These are phyloP conservation scores for Drosophila lacicola DNA, from an alignment of 2,888 invertebrate species.

Conservation along the genomic window DNA sequence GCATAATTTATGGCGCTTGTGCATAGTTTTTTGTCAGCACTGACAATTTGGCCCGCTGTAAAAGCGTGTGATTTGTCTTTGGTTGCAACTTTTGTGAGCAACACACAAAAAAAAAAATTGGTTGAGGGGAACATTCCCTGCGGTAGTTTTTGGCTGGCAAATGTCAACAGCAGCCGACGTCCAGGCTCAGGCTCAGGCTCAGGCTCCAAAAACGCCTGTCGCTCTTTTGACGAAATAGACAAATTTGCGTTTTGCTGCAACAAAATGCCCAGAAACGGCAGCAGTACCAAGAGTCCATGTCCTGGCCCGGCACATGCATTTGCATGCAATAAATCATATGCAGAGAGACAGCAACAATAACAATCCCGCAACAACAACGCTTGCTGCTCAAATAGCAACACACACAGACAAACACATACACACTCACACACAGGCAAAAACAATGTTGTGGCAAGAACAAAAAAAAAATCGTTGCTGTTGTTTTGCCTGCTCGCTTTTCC, in stretches of 20 bases:
- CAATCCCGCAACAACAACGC: conserved; percentile 45
- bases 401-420: conserved; percentile 45
- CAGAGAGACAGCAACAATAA: conserved; percentile 77
- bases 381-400: conserved; percentile 35
- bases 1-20: conserved; percentile 77
- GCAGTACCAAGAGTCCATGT: conserved; percentile 38
- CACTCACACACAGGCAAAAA: conserved; percentile 44
- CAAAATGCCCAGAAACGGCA: conserved; percentile 66
- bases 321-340: conserved; percentile 79
- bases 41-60: conserved; percentile 76
- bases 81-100: conserved; percentile 64
- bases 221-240: conserved; percentile 83
- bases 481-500: conserved; percentile 46
- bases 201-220: conserved; percentile 70
- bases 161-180: conserved; percentile 77
- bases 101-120: conserved; percentile 12
- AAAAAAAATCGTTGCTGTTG: conserved; percentile 63
- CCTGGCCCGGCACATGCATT: conserved; percentile 72
- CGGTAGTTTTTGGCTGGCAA: conserved; percentile 68
- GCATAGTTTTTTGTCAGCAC: conserved; percentile 65
- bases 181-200: conserved; percentile 34
- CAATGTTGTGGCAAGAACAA: conserved; percentile 61
- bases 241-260: conserved; percentile 83
- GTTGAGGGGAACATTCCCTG: conserved; percentile 22
- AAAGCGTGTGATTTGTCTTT: conserved; percentile 80